Percentiles rank a stretch among this genome's conserved stretches.
phyloP scores from a whole-genome alignment of 2,113 vertebrate species.

The Rhinogobius similis region DNA sequence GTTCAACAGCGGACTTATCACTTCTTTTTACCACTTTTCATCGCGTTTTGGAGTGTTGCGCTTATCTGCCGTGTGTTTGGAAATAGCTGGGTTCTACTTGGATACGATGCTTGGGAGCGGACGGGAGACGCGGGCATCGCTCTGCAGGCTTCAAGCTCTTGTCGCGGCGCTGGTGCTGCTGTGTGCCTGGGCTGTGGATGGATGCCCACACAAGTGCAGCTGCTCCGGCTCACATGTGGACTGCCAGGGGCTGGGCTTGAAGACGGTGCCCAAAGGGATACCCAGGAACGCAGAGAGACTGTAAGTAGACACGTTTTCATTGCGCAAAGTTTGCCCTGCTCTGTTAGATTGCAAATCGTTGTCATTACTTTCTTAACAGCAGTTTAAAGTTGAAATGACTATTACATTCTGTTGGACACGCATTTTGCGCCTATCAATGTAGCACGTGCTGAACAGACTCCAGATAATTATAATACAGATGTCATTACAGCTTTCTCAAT shows the following conservation, averaged over 20 bases:
- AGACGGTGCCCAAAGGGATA: slow-evolving; percentile 88
- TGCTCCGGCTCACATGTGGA: slow-evolving; percentile 96
- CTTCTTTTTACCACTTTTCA: neutral
- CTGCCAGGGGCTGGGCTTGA: slow-evolving; percentile 92
- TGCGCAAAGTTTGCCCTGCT: neutral
- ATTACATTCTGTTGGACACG: neutral
- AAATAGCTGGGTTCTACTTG: slow-evolving; percentile 30
- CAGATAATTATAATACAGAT: neutral
- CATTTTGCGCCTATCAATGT: neutral
- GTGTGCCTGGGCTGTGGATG: slow-evolving; percentile 76
- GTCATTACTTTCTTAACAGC: too few species aligned
- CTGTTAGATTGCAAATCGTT: neutral
- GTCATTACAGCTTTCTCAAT: neutral
- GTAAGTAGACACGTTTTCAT: slow-evolving; percentile 78
- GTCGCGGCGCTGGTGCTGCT: slow-evolving; percentile 73
- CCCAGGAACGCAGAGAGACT: slow-evolving; percentile 93
- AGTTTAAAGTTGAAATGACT: neutral
- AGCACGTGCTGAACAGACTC: neutral
- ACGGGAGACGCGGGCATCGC: slow-evolving; percentile 68
- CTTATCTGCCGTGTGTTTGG: slow-evolving; percentile 14
- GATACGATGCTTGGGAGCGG: slow-evolving; percentile 77
- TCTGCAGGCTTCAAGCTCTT: slow-evolving; percentile 72
- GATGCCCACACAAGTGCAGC: slow-evolving; percentile 96
- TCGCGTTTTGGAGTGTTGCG: neutral
- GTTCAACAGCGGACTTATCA: slow-evolving; percentile 21